Evolutionary conservation across 2,113 vertebrate species (phyloP), one percentile per base, ranked within the genome.

Genomic region (Sterna hirundo): DNA sequence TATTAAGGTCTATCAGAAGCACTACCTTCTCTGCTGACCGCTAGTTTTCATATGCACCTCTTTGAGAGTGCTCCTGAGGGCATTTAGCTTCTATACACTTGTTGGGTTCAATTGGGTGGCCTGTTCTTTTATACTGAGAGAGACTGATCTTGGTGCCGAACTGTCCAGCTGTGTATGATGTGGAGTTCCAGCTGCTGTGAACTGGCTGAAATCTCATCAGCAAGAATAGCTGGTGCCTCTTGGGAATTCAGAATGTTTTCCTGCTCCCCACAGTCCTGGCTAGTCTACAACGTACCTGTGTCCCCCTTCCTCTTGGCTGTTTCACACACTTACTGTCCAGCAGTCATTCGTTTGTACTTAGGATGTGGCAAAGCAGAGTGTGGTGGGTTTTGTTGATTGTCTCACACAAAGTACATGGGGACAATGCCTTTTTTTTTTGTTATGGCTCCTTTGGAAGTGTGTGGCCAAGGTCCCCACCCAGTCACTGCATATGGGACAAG

Each of bases 151-250:
- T 75, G 51, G 36, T 82, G 46, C 27, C 1, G 3, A 40, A 54
- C 55, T 79, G 36, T 75, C 70, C 36, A 66, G 51, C 60, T 71
- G 55, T 81, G 23, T 36, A 19, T 44, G 42, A 80, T 57, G 30
- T 34, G 85, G 83, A 85, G 42, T 89, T 95, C 62, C 82, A 91
- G 47, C 69, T 96, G 26, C 83, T 93, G 46, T 70, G 60, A 94
- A 68, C 30, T 36, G 22, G 57, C 36, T 86, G 68, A 91, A 82
- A 87, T 82, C 57, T 74, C n/a, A 66, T 77, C 76, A 89, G 51
- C 57, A 96, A 92, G 65, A 85, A 61, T 64, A 91, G 47, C 42
- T 94, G 66, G 38, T 42, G 10, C 55, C 66, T 90, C 26, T 68
- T 84, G 77, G 51, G 44, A 85, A 90, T 88, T 78, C 22, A 54